Base-by-base conservation (phyloP, 2,888 invertebrate species). In the Eristalinus aeneus region DNA sequence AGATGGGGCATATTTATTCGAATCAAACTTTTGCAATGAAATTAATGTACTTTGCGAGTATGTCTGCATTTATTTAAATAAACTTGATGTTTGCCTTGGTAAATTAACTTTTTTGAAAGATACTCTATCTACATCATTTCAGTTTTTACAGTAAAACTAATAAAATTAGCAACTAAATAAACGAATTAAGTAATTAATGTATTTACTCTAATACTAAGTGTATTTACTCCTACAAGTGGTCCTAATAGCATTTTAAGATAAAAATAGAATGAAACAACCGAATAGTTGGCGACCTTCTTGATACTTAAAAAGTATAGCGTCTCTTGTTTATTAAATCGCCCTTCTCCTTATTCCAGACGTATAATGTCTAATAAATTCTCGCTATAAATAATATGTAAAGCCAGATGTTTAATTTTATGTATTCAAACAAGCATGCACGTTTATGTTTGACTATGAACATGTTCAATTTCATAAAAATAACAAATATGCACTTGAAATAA, bases 281-380 rank as follows among this genome's bases (percentile, higher is more conserved):
- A 77, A 71, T 54, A 69, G 69, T 77, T 69, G 63, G 64, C 69
- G 56, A 36, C n/a, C 39, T 46, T 60, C 22, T 53, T 67, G 22
- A 20, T 61, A 61, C n/a, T 12, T 8, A 12, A 39, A 3, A 39
- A 12, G 39, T 46, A 1, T 39, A 46, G 46, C 46, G 46, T 16
- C 16, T 46, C 6, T 16, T 8, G 8, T 16, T 16, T 46, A 16
- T 16, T 8, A 1, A 16, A 46, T n/a, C 46, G 46, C 46, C 34
- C 65, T 63, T 67, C n/a, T 74, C 11, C 6, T 46, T 16, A n/a
- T 46, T 46, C 16, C 16, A 46, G 16, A 46, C 5, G 8, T 6
- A 12, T 39, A 16, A 1, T 5, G 46, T 16, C n/a, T 46, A 46
- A 46, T 46, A 16, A 46, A 16, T 8, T 46, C 16, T 16, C 16